Percentiles rank a stretch among this genome's conserved stretches.
Evolutionary conservation across 2,113 vertebrate genomes (phyloP).

Genomic region (Tragelaphus strepsiceros): DNA sequence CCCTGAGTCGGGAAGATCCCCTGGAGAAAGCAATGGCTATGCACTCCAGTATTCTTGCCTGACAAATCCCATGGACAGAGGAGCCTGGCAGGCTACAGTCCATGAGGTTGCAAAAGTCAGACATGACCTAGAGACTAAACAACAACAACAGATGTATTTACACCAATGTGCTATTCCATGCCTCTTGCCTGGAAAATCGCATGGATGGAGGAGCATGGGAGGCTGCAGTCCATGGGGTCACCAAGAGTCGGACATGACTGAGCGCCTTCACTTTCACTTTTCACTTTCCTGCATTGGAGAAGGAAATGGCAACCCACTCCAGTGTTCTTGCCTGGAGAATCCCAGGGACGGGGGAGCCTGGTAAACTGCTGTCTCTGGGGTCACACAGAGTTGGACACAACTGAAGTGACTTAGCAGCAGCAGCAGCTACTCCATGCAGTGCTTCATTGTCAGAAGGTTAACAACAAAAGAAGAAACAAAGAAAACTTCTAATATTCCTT

Average conservation of each 20-base stretch:
- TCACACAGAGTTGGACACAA: too few species aligned
- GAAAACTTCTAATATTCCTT: neutral
- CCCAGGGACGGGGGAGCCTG: too few species aligned
- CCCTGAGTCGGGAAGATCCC: neutral
- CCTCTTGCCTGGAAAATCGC: too few species aligned
- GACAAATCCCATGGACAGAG: neutral
- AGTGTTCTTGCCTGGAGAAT: too few species aligned
- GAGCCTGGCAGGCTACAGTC: neutral
- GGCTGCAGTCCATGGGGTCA: too few species aligned
- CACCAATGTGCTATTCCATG: neutral
- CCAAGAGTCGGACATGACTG: too few species aligned
- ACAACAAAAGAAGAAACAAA: neutral
- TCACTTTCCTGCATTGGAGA: too few species aligned
- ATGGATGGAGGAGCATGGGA: too few species aligned
- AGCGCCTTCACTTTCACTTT: too few species aligned
- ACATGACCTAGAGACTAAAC: neutral
- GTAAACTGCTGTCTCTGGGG: too few species aligned
- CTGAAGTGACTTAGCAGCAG: too few species aligned
- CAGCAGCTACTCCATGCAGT: neutral
- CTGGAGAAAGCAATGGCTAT: neutral
- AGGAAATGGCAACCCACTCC: too few species aligned
- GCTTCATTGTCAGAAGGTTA: neutral
- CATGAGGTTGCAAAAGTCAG: neutral
- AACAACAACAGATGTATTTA: neutral
- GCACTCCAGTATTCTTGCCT: neutral